A percentile compares a stretch with the other conserved stretches of the same genome.
phyloP scores from a whole-genome alignment of 1,140 invertebrate species.

The Pseudomyrmex cubaensis region DNA sequence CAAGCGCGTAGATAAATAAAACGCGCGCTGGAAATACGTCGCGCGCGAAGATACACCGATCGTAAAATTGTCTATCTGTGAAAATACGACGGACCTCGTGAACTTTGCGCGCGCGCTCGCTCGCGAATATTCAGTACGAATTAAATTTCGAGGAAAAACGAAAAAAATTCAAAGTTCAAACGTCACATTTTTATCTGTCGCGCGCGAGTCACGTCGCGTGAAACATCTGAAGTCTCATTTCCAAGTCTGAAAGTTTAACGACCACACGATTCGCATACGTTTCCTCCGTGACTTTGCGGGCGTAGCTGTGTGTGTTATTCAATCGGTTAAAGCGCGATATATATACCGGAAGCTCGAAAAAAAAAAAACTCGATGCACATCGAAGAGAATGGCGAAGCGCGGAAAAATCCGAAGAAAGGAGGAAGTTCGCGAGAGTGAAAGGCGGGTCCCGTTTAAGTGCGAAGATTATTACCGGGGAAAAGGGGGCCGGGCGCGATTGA shows the following conservation, averaged over 20 bases:
- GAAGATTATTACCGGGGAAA: conserved; percentile 43
- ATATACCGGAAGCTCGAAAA: conserved; percentile 11
- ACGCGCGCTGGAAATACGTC: not conserved
- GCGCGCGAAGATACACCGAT: not conserved
- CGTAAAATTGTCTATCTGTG: conserved; percentile 29
- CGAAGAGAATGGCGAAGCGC: conserved; percentile 29
- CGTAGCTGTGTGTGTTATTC: not conserved
- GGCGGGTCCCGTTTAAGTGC: conserved; percentile 55
- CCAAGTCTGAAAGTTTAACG: not conserved
- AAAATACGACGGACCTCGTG: conserved; percentile 30
- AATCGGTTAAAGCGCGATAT: conserved; percentile 8
- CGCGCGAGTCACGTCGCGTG: too few species aligned
- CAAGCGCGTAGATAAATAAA: conserved; percentile 14
- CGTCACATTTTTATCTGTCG: too few species aligned
- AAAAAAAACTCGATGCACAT: not conserved
- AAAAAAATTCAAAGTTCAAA: too few species aligned
- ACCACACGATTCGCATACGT: too few species aligned
- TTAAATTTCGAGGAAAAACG: not conserved
- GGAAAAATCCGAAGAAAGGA: conserved; percentile 67
- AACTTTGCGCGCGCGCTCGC: conserved; percentile 11
- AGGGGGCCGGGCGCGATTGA: not conserved
- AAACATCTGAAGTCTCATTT: too few species aligned
- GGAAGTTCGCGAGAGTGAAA: conserved; percentile 66
- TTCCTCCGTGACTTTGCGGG: not conserved
- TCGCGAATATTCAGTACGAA: conserved; percentile 1